Conservation (phyloP, 2,888 invertebrate species). For the Caradrina clavipalpis region DNA sequence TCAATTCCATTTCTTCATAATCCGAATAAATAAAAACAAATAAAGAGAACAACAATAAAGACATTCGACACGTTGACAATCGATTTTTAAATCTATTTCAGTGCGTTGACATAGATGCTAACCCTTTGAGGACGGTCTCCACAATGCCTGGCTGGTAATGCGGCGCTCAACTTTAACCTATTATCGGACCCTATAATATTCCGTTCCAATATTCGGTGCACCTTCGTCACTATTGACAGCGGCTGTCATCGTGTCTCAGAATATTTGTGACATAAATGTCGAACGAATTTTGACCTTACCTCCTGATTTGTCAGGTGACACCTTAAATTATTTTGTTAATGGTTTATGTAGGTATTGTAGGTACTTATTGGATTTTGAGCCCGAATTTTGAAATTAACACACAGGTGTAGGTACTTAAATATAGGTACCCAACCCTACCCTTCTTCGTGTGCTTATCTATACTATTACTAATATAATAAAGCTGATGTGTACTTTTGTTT, state of each 20-base stretch:
- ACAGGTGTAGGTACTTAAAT: neutral
- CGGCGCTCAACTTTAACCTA: slow-evolving; percentile 65
- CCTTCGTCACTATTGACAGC: slow-evolving; percentile 77
- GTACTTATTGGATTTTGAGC: neutral
- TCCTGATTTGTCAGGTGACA: slow-evolving; percentile 23
- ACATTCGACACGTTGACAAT: slow-evolving; percentile 28
- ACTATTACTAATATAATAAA: no score
- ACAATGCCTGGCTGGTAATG: slow-evolving; percentile 44
- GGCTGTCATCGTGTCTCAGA: slow-evolving; percentile 63
- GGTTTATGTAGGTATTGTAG: neutral
- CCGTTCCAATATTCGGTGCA: slow-evolving; percentile 69
- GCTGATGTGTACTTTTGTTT: no score
- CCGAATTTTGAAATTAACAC: neutral
- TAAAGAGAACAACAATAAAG: neutral
- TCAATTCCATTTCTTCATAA: neutral
- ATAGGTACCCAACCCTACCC: neutral
- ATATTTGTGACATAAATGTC: slow-evolving; percentile 63
- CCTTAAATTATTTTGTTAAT: slow-evolving; percentile 22
- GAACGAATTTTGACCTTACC: slow-evolving; percentile 28
- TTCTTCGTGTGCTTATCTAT: neutral
- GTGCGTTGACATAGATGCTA: slow-evolving; percentile 37
- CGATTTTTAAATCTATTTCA: slow-evolving; percentile 44
- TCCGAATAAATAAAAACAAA: neutral
- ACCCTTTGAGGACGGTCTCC: slow-evolving; percentile 32
- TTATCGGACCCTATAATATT: slow-evolving; percentile 69